These are phyloP conservation scores for Druon quercuslanigerum DNA, from an alignment of 1,140 invertebrate genomes.

Conservation along the genomic window DNA sequence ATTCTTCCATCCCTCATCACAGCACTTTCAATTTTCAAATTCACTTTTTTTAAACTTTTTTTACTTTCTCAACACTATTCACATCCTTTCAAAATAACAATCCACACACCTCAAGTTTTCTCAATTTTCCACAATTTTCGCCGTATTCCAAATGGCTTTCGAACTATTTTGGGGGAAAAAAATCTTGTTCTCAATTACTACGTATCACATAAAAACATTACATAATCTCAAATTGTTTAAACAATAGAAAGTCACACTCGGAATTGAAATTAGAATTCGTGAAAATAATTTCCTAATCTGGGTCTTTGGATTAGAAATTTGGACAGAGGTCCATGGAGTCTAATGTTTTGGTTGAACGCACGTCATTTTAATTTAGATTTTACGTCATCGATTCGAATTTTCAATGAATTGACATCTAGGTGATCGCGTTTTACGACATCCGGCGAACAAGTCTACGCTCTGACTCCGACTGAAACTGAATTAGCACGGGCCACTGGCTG, in stretches of 20 bases:
- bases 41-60: neutral
- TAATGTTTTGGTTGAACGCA: neutral
- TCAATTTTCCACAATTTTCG: neutral
- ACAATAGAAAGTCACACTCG: neutral
- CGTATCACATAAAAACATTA: neutral
- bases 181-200: neutral
- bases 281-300: no score
- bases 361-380: neutral
- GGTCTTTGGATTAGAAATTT: neutral
- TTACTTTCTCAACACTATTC: neutral
- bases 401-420: conserved; percentile 26
- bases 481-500: conserved; percentile 61
- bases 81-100: neutral
- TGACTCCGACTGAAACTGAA: conserved; percentile 58
- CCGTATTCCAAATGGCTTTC: neutral
- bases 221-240: neutral
- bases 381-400: conserved; percentile 26
- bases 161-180: neutral
- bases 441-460: conserved; percentile 55
- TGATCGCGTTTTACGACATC: conserved; percentile 36
- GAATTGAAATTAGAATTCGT: neutral
- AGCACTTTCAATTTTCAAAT: neutral
- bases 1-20: no score
- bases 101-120: neutral
- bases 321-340: neutral